Percentiles rank a stretch among this genome's conserved stretches.
phyloP scores from a whole-genome alignment of 2,797 vertebrate species.

The Diplodus sargus region DNA sequence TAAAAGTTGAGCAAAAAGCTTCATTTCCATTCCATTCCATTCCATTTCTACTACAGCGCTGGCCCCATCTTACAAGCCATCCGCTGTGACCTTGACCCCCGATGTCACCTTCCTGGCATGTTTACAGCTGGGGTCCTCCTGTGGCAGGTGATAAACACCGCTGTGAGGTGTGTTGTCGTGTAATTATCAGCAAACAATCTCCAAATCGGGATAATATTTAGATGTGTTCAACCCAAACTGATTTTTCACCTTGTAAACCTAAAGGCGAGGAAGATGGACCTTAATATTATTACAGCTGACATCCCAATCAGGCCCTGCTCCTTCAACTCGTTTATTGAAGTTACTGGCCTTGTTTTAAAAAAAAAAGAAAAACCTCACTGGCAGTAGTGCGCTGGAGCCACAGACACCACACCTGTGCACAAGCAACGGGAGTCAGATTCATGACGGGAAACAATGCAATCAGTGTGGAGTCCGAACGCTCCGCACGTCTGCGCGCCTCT shows the following conservation, averaged over 20 bases:
- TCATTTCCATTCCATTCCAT: neutral
- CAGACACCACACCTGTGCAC: conserved; percentile 3
- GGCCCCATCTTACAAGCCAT: neutral
- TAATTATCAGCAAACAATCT: neutral
- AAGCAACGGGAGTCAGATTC: neutral
- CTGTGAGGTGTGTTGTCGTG: neutral
- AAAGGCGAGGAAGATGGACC: neutral
- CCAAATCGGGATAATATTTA: neutral
- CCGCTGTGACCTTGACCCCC: conserved; percentile 71
- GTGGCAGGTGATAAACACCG: neutral
- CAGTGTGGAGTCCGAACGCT: neutral
- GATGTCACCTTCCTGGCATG: conserved; percentile 47
- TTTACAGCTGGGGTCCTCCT: conserved; percentile 31
- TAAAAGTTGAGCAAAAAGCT: neutral
- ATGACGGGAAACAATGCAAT: neutral
- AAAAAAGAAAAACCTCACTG: neutral
- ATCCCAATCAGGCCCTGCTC: neutral
- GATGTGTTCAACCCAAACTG: neutral
- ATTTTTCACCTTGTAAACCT: neutral
- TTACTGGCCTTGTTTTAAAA: neutral
- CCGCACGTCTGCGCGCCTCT: neutral
- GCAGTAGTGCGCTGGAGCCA: neutral
- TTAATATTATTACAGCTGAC: neutral
- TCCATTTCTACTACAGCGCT: neutral
- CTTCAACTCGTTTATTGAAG: neutral